phyloP scores from a whole-genome alignment of 2,888 invertebrate genomes.

The Epinotia ramella region DNA sequence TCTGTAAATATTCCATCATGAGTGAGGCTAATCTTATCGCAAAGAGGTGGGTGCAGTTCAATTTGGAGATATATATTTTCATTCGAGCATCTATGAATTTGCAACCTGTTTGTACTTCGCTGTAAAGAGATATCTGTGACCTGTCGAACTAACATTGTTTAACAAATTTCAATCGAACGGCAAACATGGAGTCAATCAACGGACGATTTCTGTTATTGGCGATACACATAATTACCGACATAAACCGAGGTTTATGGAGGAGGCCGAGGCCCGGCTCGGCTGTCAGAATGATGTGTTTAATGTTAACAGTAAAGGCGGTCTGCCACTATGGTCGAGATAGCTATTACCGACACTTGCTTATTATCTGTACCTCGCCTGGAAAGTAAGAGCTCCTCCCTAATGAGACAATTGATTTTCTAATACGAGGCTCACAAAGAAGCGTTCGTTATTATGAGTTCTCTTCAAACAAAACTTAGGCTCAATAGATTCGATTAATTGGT shows the following conservation, averaged over 20 bases:
- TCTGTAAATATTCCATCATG: conserved; percentile 15
- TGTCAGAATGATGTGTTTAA: conserved; percentile 17
- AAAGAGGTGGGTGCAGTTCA: background rate
- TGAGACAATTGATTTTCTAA: conserved; percentile 21
- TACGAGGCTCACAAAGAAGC: conserved; percentile 9
- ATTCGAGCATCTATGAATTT: background rate
- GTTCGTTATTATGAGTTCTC: background rate
- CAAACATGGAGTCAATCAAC: conserved; percentile 22
- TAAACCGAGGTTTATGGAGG: background rate
- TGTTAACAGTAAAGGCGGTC: conserved; percentile 17
- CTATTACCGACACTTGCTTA: conserved; percentile 27
- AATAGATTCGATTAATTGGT: background rate
- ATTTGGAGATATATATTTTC: background rate
- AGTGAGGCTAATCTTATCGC: conserved; percentile 13
- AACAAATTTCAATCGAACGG: conserved; percentile 5
- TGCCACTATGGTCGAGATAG: conserved; percentile 9
- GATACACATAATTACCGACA: conserved; percentile 16
- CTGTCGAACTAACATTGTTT: conserved; percentile 21
- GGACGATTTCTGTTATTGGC: conserved; percentile 13
- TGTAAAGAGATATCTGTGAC: conserved; percentile 20
- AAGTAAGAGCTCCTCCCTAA: conserved; percentile 20
- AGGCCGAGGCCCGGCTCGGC: background rate
- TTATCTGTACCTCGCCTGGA: conserved; percentile 13
- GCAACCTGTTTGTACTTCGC: conserved; percentile 8
- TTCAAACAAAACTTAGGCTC: background rate